These are phyloP conservation scores for Eleutherodactylus coqui DNA, from an alignment of 2,797 vertebrate species.

Conservation along the genomic window DNA sequence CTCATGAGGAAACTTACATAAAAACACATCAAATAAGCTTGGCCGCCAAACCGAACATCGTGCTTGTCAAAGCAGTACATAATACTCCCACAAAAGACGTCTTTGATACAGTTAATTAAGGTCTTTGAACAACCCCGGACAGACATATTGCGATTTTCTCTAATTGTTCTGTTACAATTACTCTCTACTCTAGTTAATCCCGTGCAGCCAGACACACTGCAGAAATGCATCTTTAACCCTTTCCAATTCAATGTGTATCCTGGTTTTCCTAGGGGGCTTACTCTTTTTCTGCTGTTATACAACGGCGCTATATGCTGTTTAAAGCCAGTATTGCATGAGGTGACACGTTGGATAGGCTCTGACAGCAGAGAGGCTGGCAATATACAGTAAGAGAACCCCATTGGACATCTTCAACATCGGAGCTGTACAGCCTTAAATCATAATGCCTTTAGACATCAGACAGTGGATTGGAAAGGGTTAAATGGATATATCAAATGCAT, in stretches of 20 bases:
- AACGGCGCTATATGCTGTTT: too few relatives aligned
- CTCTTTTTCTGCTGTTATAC: too few relatives aligned
- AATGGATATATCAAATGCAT: not conserved
- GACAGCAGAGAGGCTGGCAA: too few relatives aligned
- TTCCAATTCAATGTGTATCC: too few relatives aligned
- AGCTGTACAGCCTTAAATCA: too few relatives aligned
- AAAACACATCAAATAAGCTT: constrained; percentile 54
- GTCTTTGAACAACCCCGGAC: constrained; percentile 67
- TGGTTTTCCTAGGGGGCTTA: too few relatives aligned
- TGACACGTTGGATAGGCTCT: too few relatives aligned
- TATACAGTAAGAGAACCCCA: too few relatives aligned
- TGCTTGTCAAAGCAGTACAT: constrained; percentile 74
- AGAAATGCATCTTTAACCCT: not conserved
- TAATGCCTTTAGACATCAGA: too few relatives aligned
- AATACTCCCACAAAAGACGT: constrained; percentile 72
- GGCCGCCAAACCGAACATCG: constrained; percentile 24
- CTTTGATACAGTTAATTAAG: constrained; percentile 68
- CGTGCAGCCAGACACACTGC: constrained; percentile 16
- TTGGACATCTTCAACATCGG: too few relatives aligned
- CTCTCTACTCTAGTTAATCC: constrained; percentile 28
- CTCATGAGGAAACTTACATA: constrained; percentile 15
- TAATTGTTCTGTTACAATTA: constrained; percentile 56
- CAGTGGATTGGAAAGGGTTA: too few relatives aligned
- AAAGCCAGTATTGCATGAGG: too few relatives aligned
- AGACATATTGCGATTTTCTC: constrained; percentile 65